Conservation (phyloP, 2,888 invertebrate species). For the Oscheius onirici region DNA sequence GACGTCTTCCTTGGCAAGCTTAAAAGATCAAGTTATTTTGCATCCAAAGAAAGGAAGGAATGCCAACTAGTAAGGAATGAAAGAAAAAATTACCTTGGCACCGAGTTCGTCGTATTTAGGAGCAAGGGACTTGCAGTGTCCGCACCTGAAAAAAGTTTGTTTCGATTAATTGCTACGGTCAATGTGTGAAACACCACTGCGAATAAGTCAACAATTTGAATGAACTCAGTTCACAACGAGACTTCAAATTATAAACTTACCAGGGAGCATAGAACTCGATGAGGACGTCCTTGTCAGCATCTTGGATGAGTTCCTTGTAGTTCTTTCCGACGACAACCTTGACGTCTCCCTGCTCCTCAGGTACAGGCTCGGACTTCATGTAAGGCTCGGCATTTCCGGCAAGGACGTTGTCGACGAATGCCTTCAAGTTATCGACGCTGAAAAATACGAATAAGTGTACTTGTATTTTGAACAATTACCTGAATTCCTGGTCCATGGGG, state of each 20-base stretch:
- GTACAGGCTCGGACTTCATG: constrained; percentile 92
- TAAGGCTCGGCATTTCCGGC: constrained; percentile 87
- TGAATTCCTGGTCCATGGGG: constrained; percentile 88
- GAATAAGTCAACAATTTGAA: constrained; percentile 78
- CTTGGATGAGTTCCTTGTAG: constrained; percentile 88
- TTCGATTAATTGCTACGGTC: no score
- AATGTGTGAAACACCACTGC: neutral
- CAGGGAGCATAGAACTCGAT: constrained; percentile 99
- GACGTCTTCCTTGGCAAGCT: constrained; percentile 84
- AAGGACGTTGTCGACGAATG: constrained; percentile 85
- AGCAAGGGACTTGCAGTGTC: constrained; percentile 72
- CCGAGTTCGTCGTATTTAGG: constrained; percentile 94
- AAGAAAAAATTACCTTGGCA: constrained; percentile 71
- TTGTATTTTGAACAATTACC: no score
- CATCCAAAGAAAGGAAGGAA: neutral
- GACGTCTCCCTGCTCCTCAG: constrained; percentile 82
- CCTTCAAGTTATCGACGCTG: constrained; percentile 84
- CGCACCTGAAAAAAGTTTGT: constrained; percentile 8
- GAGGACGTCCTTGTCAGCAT: constrained; percentile 89
- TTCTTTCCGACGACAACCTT: constrained; percentile 90
- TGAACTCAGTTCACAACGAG: constrained; percentile 73
- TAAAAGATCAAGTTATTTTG: constrained; percentile 54
- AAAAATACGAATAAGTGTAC: no score
- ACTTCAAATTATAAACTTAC: constrained; percentile 71
- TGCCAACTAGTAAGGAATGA: neutral